These are phyloP conservation scores for Trematocara macrostoma DNA, from an alignment of 2,113 vertebrate genomes.

Conservation along the genomic window DNA sequence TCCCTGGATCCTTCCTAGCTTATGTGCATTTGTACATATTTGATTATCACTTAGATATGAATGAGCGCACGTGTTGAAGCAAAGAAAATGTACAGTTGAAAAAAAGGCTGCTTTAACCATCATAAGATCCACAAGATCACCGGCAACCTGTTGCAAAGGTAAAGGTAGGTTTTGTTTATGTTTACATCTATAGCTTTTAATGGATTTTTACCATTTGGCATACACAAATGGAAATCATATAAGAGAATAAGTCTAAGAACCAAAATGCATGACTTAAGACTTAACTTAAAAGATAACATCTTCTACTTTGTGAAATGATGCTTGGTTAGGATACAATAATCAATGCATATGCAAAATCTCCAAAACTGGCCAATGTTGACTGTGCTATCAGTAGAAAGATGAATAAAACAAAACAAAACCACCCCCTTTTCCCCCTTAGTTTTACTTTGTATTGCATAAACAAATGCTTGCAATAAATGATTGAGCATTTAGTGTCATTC, in stretches of 20 bases:
- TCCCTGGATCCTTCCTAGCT: neutral
- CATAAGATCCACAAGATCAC: neutral
- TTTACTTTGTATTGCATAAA: neutral
- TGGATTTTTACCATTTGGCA: neutral
- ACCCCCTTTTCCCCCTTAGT: neutral
- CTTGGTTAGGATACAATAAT: neutral
- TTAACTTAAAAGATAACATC: neutral
- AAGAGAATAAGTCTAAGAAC: neutral
- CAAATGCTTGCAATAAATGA: neutral
- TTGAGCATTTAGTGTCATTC: neutral
- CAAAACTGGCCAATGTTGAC: neutral
- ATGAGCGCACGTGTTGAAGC: neutral
- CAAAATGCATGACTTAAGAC: neutral
- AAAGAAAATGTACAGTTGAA: neutral
- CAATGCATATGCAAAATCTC: neutral
- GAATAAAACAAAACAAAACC: neutral
- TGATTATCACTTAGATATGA: neutral
- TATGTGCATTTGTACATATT: neutral
- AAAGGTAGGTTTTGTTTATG: neutral
- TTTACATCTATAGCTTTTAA: neutral
- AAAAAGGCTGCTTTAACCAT: neutral
- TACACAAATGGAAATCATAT: neutral
- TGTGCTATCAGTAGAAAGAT: neutral
- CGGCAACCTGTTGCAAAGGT: neutral
- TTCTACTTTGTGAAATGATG: neutral